Evolutionary conservation across 2,888 invertebrate species (phyloP).

Genomic region (Liopterus haemorrhoidalis): DNA sequence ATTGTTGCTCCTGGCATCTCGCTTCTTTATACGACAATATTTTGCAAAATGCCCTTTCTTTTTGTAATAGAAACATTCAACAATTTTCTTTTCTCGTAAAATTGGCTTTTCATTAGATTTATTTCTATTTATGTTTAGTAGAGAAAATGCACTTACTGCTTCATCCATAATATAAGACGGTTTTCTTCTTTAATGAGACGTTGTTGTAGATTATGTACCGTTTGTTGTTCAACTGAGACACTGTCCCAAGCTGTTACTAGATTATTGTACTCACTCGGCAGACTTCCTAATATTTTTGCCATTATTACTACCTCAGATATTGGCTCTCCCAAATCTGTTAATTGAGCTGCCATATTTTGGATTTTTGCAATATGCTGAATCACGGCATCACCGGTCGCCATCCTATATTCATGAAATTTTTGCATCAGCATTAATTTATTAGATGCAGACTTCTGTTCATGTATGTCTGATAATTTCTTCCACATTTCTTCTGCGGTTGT

Average conservation of each 20-base stretch:
- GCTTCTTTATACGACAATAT: no score
- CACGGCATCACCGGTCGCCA: conserved; percentile 26
- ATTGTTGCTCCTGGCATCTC: no score
- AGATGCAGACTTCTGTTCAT: conserved; percentile 32
- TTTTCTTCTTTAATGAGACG: conserved; percentile 29
- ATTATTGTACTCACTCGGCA: conserved; percentile 29
- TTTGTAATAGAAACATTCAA: no score
- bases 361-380: conserved; percentile 29
- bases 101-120: no score
- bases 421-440: conserved; percentile 28
- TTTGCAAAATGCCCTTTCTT: no score
- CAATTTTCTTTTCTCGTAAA: no score
- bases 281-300: conserved; percentile 32
- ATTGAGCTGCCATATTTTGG: conserved; percentile 28
- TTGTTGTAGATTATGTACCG: conserved; percentile 27
- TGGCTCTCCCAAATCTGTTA: conserved; percentile 30
- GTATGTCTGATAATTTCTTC: conserved; percentile 24
- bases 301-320: conserved; percentile 31
- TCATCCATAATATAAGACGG: no score
- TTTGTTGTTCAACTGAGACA: conserved; percentile 25
- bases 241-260: conserved; percentile 27
- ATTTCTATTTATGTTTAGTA: no score
- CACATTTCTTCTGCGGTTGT: conserved; percentile 32
- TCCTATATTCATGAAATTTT: conserved; percentile 27
- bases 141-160: no score